Evolutionary conservation across 2,797 vertebrate species (phyloP).

Genomic region (Rhynchotus rufescens): DNA sequence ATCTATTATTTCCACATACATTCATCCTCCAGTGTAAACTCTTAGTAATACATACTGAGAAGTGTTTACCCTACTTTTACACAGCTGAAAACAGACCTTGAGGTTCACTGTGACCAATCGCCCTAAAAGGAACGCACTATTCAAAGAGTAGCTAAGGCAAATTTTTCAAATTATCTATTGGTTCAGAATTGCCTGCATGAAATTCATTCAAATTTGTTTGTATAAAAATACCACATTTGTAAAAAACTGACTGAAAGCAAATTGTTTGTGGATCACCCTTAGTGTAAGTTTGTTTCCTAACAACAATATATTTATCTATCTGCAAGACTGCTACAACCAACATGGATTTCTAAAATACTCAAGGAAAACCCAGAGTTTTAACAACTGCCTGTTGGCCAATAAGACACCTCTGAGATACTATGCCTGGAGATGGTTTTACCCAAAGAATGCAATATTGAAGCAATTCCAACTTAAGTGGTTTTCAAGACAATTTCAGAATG

Average conservation of each 20-base stretch:
- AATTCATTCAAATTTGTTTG: neutral
- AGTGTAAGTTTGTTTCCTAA: neutral
- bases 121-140: neutral
- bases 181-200: neutral
- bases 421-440: neutral
- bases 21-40: neutral
- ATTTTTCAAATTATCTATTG: neutral
- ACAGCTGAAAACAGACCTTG: neutral
- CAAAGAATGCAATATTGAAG: neutral
- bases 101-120: neutral
- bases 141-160: slow-evolving; percentile 1
- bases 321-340: neutral
- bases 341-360: neutral
- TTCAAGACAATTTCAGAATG: neutral
- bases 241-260: neutral
- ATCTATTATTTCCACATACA: neutral
- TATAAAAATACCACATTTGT: neutral
- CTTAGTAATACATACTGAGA: neutral
- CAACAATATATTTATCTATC: neutral
- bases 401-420: neutral
- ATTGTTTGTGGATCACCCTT: neutral
- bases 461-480: neutral
- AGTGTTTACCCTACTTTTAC: neutral
- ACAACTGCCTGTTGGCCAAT: neutral
- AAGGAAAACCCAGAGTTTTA: neutral